Percentiles rank a stretch among this genome's conserved stretches.
phyloP scores from a whole-genome alignment of 2,797 vertebrate species.

The Phoebastria nigripes region DNA sequence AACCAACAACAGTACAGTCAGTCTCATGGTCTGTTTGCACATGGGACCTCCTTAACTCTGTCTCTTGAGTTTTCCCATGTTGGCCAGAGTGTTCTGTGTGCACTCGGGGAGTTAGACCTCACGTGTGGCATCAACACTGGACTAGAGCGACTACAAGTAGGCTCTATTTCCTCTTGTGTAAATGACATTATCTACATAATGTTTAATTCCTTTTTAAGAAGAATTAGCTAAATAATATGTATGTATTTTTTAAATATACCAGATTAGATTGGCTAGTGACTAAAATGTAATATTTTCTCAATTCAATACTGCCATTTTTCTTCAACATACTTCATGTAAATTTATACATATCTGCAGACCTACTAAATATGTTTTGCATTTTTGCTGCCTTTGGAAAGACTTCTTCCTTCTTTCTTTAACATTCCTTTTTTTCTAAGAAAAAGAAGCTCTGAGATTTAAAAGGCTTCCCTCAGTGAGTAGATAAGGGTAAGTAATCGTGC shows the following conservation, averaged over 20 bases:
- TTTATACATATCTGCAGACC: neutral
- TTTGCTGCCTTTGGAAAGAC: neutral
- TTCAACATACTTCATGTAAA: neutral
- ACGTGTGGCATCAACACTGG: neutral
- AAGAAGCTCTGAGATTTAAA: neutral
- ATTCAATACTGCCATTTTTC: neutral
- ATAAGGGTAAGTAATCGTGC: neutral
- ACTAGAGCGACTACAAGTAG: accelerated
- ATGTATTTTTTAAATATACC: neutral
- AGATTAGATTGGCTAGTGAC: neutral
- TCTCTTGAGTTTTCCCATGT: neutral
- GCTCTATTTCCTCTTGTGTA: neutral
- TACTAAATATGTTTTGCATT: neutral
- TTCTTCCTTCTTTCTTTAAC: neutral
- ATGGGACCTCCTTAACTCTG: neutral
- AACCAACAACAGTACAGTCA: neutral
- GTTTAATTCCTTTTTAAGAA: neutral
- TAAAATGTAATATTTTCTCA: neutral
- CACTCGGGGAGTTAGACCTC: neutral
- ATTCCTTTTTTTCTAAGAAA: neutral
- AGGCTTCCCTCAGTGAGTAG: neutral
- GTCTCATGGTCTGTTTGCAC: neutral
- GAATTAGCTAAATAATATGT: neutral
- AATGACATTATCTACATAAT: neutral
- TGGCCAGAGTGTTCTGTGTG: neutral